These are phyloP conservation scores for Trichonephila inaurata DNA, from an alignment of 1,140 invertebrate genomes.

Conservation along the genomic window DNA sequence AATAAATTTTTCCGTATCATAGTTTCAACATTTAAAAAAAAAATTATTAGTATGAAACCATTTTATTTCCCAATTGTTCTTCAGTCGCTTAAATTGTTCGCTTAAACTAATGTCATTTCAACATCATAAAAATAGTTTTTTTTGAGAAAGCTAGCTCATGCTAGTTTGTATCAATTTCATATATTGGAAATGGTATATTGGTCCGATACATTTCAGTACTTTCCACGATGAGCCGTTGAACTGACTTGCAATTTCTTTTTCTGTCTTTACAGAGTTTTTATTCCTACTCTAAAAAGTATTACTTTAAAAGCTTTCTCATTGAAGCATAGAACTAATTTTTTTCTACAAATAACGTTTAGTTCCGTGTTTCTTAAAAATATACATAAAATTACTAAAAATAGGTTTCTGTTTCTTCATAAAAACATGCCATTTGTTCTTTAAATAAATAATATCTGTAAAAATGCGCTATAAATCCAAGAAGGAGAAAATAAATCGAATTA, in stretches of 20 bases:
- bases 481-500: too few species aligned
- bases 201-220: not conserved
- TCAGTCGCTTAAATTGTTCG: not conserved
- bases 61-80: not conserved
- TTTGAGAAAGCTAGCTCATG: not conserved
- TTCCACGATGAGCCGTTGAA: not conserved
- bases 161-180: not conserved
- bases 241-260: not conserved
- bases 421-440: not conserved
- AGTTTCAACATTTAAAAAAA: too few species aligned
- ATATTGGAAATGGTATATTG: not conserved
- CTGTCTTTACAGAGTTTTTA: not conserved
- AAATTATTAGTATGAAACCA: too few species aligned
- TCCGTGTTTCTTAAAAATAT: not conserved
- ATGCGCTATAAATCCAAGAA: too few species aligned
- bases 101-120: not conserved
- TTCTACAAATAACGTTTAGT: not conserved
- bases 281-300: not conserved
- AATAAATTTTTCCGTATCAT: not conserved
- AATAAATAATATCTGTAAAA: not conserved
- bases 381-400: not conserved
- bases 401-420: not conserved
- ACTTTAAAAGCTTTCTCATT: not conserved
- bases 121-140: not conserved
- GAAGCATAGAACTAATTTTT: not conserved